A percentile compares a stretch with the other conserved stretches of the same genome.
Evolutionary conservation across 2,113 vertebrate genomes (phyloP).

Genomic region (Mystacornis crossleyi): DNA sequence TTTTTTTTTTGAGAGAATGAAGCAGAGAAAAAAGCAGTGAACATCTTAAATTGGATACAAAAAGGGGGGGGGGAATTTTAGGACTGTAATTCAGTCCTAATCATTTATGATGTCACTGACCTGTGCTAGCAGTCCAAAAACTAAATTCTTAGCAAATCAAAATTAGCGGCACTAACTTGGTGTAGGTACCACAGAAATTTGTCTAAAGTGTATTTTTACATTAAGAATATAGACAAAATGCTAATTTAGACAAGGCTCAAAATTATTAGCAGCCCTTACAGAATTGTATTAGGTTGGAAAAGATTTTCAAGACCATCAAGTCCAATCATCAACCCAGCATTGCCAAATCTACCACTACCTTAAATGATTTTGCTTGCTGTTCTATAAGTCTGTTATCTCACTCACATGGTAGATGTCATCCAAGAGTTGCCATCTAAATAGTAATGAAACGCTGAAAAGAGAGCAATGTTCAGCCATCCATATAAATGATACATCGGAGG

Average conservation of each 20-base stretch:
- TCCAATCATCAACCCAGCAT: not conserved
- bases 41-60: not conserved
- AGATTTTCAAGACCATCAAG: not conserved
- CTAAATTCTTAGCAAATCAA: not conserved
- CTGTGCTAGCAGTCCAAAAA: not conserved
- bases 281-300: not conserved
- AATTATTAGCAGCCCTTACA: not conserved
- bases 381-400: not conserved
- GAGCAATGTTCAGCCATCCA: not conserved
- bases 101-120: not conserved
- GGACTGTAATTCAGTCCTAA: not conserved
- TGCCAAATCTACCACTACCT: not conserved
- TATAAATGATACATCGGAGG: not conserved
- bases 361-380: not conserved
- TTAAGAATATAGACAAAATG: not conserved
- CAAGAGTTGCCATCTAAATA: not conserved
- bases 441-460: not conserved
- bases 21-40: not conserved
- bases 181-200: not conserved
- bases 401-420: not conserved
- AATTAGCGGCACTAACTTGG: not conserved
- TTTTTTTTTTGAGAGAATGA: not conserved
- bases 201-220: not conserved
- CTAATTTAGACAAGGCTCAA: not conserved
- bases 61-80: not conserved